phyloP scores from a whole-genome alignment of 2,113 vertebrate genomes.

The Neoarius graeffei region DNA sequence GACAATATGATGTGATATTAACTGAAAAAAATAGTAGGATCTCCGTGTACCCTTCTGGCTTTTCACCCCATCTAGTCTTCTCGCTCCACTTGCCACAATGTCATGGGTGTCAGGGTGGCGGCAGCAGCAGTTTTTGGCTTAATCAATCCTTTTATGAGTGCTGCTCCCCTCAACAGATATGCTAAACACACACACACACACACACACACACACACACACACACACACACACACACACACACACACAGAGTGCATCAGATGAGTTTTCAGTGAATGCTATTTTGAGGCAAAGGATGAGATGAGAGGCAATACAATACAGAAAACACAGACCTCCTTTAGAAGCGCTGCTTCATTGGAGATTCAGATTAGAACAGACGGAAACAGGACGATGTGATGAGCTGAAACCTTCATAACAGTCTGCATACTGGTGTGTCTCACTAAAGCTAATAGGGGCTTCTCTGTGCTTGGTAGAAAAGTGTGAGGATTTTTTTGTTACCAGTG shows the following conservation, averaged over 20 bases:
- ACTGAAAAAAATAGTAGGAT: background rate
- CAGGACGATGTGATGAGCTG: background rate
- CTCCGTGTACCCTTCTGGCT: background rate
- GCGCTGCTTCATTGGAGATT: slow-evolving; percentile 37
- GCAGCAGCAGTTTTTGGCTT: slow-evolving; percentile 8
- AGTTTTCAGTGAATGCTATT: slow-evolving; percentile 55
- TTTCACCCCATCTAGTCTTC: slow-evolving; percentile 6
- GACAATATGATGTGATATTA: background rate
- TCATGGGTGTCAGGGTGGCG: slow-evolving; percentile 1
- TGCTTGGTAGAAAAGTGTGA: background rate
- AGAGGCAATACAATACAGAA: slow-evolving; percentile 50
- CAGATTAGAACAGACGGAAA: slow-evolving; percentile 18
- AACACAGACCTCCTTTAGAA: slow-evolving; percentile 28
- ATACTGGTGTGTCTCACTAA: background rate
- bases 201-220: slow-evolving; percentile 26
- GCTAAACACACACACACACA: slow-evolving; percentile 49
- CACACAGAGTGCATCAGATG: slow-evolving; percentile 27
- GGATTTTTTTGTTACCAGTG: background rate
- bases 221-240: background rate
- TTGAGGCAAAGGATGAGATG: slow-evolving; percentile 50
- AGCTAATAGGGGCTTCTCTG: slow-evolving; percentile 1
- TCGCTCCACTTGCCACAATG: background rate
- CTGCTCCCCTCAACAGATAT: slow-evolving; percentile 29
- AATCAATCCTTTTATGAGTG: slow-evolving; percentile 49
- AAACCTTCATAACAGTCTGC: background rate